Base-by-base conservation (phyloP, 2,113 vertebrate genomes). In the Colius striatus region DNA sequence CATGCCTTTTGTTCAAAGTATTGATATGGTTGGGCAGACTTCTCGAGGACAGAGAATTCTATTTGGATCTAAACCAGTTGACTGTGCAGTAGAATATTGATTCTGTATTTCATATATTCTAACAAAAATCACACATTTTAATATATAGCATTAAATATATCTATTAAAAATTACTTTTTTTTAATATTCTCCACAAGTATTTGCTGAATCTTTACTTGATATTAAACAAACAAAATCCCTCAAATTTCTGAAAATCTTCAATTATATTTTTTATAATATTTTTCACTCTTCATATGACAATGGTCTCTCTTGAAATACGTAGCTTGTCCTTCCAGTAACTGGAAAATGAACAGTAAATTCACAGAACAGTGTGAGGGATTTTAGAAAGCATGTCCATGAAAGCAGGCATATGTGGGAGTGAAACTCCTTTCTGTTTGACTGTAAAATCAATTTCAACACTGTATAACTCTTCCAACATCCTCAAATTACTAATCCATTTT, bases 221-320 rank as follows among this genome's bases (percentile, higher is more conserved):
- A 80, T 5, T 16, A 45, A 47, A 50, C 15, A 38, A 67, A 34
- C 10, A 27, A 38, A 16, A 12, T 2, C 5, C 3, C 12, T 15
- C 2, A 55, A 70, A 43, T 2, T 10, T 8, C 3, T 2, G 0
- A 71, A 11, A 68, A 61, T 8, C 0, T 1, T 73, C 76, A 29
- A 26, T 34, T 51, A 29, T 20, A 2, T 36, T 66, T 62, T 76
- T 70, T 6, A n/a, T 50, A 0, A 41, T 83, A 68, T 83, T 58
- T 11, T 66, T 63, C 57, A 72, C 7, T 38, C 12, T 30, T 88
- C 55, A 53, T 50, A 83, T 75, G 36, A 4, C 51, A 65, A 23
- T 27, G 10, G 4, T 65, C 17, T 89, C 13, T 50, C 45, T 53
- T 53, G 13, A 84, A 90, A 61, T n/a, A 58, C 1, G 2, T 5